Conservation (phyloP, 2,888 invertebrate genomes). For the Amiota communis region DNA sequence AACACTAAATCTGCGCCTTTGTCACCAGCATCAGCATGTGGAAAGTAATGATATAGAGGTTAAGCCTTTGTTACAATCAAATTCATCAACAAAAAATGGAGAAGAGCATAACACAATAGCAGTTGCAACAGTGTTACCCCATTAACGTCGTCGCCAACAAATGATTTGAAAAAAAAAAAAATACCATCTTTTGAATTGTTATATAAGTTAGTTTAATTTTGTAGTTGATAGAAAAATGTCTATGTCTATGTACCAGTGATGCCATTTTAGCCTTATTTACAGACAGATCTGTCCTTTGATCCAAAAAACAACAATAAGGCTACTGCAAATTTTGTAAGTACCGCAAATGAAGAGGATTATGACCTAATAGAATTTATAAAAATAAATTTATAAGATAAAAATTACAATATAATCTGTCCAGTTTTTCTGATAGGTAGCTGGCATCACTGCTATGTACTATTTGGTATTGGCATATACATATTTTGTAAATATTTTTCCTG, state of each 20-base stretch:
- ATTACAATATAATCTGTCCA: no score
- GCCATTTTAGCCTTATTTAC: no score
- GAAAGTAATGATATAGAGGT: slow-evolving; percentile 71
- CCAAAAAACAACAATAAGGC: no score
- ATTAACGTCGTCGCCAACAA: neutral
- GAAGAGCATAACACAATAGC: neutral
- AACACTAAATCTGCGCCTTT: slow-evolving; percentile 67
- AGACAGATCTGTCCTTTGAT: no score
- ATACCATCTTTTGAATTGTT: neutral
- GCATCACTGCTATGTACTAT: no score
- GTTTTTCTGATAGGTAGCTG: no score
- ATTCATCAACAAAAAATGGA: neutral
- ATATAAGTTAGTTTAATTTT: neutral
- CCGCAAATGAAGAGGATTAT: no score
- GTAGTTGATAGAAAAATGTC: neutral
- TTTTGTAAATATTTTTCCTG: no score
- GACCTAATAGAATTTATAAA: no score
- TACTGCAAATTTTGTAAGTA: no score
- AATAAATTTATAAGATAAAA: no score
- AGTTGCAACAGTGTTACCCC: slow-evolving; percentile 1
- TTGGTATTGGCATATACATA: no score
- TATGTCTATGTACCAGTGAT: neutral
- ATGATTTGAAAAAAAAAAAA: slow-evolving; percentile 1
- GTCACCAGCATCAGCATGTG: slow-evolving; percentile 71
- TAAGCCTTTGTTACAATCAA: slow-evolving; percentile 56